phyloP scores from a whole-genome alignment of 2,888 invertebrate species.

The Catocala fraxini region DNA sequence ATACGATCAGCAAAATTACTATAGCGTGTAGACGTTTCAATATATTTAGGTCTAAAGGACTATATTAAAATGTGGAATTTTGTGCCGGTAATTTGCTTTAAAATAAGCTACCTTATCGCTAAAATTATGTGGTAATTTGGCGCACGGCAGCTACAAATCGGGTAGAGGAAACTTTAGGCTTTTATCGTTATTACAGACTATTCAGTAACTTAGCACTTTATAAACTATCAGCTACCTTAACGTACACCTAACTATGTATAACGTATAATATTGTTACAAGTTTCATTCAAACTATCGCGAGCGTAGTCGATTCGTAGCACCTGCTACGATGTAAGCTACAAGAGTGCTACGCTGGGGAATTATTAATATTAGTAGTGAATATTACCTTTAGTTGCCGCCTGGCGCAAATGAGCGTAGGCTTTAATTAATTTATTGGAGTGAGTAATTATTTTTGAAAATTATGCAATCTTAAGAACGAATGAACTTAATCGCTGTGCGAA shows the following conservation, averaged over 20 bases:
- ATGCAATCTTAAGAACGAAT: background rate
- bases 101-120: constrained; percentile 15
- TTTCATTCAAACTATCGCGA: constrained; percentile 60
- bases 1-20: constrained; percentile 25
- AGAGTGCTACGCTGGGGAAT: constrained; percentile 46
- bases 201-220: constrained; percentile 34
- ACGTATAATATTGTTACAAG: constrained; percentile 45
- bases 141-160: constrained; percentile 18
- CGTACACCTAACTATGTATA: constrained; percentile 21
- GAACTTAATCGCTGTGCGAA: too few species aligned
- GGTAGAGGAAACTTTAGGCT: constrained; percentile 20
- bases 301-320: constrained; percentile 63
- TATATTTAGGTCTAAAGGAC: constrained; percentile 6
- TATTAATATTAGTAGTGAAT: constrained; percentile 49
- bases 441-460: constrained; percentile 7
- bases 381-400: constrained; percentile 36
- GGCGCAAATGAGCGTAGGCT: constrained; percentile 27
- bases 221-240: constrained; percentile 28
- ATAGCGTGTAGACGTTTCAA: constrained; percentile 25
- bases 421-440: constrained; percentile 15
- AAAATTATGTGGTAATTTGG: constrained; percentile 13
- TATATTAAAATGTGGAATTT: background rate
- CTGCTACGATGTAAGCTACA: constrained; percentile 61
- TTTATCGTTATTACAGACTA: constrained; percentile 19
- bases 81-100: constrained; percentile 4